Evolutionary conservation across 2,888 invertebrate genomes (phyloP).

Genomic region (Andricus curvator): DNA sequence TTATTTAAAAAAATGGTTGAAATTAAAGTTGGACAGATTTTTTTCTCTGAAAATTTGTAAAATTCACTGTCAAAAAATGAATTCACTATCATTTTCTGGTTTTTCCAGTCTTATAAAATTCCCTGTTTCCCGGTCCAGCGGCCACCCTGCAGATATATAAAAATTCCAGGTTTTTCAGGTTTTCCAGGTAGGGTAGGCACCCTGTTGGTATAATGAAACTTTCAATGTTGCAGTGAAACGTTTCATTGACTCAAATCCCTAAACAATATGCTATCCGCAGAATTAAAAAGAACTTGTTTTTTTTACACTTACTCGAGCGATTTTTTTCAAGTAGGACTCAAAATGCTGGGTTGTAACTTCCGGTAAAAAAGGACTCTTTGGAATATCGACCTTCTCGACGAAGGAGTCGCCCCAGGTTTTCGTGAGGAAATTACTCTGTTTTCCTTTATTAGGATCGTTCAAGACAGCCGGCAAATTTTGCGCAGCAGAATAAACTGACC

Average conservation of each 20-base stretch:
- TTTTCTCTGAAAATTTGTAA: no score
- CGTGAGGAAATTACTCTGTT: constrained; percentile 95
- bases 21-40: no score
- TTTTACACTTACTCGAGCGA: constrained; percentile 78
- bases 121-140: no score
- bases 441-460: constrained; percentile 95
- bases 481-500: constrained; percentile 94
- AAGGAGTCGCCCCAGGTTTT: constrained; percentile 99
- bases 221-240: no score
- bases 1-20: no score
- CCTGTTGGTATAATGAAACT: no score
- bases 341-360: constrained; percentile 92
- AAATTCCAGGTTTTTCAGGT: no score
- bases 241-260: no score
- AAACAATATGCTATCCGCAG: not conserved
- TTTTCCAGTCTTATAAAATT: no score
- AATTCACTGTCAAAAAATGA: no score
- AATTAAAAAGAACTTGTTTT: not conserved
- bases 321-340: constrained; percentile 90
- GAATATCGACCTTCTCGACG: constrained; percentile 89
- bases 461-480: constrained; percentile 97
- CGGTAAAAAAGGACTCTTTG: constrained; percentile 89
- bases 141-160: not conserved
- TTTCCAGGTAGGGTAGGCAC: no score
- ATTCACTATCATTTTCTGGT: no score